These are phyloP conservation scores for Chamaea fasciata DNA, from an alignment of 2,113 vertebrate genomes.

Conservation along the genomic window DNA sequence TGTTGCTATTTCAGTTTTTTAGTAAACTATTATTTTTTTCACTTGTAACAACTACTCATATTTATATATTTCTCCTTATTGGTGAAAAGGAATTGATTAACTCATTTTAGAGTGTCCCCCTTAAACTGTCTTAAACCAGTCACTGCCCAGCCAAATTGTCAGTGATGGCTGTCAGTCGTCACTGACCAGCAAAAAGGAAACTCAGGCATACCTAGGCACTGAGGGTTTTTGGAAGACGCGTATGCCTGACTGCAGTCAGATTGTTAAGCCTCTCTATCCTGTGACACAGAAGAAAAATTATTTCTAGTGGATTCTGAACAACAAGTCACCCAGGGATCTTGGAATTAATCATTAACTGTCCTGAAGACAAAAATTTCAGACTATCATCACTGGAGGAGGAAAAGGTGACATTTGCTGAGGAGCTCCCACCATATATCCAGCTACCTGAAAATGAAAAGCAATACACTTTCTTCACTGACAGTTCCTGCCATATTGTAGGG, in stretches of 20 bases:
- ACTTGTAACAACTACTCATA: neutral
- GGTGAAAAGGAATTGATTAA: neutral
- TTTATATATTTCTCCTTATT: neutral
- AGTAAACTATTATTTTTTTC: neutral
- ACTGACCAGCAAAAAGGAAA: neutral
- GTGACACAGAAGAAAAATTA: neutral
- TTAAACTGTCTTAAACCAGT: neutral
- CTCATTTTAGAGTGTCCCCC: neutral
- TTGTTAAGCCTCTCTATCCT: neutral
- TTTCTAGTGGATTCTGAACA: neutral
- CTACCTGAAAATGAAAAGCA: neutral
- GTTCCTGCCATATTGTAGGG: neutral
- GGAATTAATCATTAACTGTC: neutral
- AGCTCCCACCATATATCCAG: neutral
- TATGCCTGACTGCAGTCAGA: neutral
- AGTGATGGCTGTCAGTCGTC: no score
- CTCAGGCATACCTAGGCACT: neutral
- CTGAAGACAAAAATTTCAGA: neutral
- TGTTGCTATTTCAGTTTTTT: neutral
- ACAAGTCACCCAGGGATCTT: neutral
- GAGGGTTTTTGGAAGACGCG: neutral
- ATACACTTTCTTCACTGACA: neutral
- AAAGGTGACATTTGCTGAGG: neutral
- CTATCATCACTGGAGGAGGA: fast-evolving
- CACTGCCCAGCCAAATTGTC: no score